Base-by-base conservation (phyloP, 2,113 vertebrate species). In the Andinoacara biseriatus region DNA sequence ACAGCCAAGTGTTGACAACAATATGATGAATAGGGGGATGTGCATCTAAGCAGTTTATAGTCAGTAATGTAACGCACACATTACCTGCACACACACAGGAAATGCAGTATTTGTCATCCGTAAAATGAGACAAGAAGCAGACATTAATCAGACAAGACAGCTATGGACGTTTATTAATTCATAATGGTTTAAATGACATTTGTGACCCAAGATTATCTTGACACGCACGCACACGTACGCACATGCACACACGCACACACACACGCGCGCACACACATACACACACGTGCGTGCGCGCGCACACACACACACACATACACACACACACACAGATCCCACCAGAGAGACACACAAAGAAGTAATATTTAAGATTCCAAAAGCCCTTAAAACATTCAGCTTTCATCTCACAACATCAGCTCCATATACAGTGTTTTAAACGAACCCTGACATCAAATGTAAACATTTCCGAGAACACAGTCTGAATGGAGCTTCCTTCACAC, bases 111-210 rank as follows among this genome's bases (percentile, higher is more conserved):
- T 62, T 78, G 52, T 49, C 17, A 61, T 56, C 13, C 4, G 5
- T 63, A 1, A n/a, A 31, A 63, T 76, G 38, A 77, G 14, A 67
- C 38, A 49, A 60, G 40, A 85, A 38, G 26, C 57, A 59, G 5
- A 22, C 61, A 76, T 62, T 35, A 69, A 43, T 74, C 58, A 80
- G 86, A 90, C 90, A 82, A 88, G 74, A 87, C 80, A 94, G 89
- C 52, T 93, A 91, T 92, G 85, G 87, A 94, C 76, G 75, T 96
- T 95, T 96, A 96, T 94, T 94, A 90, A 94, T 93, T 94, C 69
- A 83, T 88, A 93, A 38, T 95, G 93, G 92, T 89, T 65, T 89
- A 83, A 92, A 96, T 93, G 93, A 93, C 84, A 84, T 90, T 87
- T 90, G 76, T 94, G 92, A 92, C 67, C 80, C 76, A 85, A 86